Conservation (phyloP, 1,140 invertebrate genomes). For the Euura saliciscinereae region DNA sequence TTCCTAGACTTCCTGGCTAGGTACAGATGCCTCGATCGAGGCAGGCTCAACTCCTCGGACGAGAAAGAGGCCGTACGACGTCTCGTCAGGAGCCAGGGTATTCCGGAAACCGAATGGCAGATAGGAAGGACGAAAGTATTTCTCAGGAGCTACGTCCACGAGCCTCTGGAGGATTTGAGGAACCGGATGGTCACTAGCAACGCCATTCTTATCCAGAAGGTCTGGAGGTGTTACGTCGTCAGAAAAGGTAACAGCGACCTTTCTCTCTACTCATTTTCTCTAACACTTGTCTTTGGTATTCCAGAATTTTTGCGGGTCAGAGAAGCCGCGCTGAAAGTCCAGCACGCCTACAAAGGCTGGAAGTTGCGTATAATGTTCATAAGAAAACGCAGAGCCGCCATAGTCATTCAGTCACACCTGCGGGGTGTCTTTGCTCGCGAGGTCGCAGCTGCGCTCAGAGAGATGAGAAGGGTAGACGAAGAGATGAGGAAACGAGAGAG, state of each 20-base stretch:
- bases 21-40: slow-evolving; percentile 74
- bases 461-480: slow-evolving; percentile 91
- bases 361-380: slow-evolving; percentile 83
- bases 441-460: slow-evolving; percentile 80
- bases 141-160: slow-evolving; percentile 82
- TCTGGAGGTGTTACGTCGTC: slow-evolving; percentile 68
- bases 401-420: slow-evolving; percentile 88
- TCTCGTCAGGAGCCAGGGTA: slow-evolving; percentile 65
- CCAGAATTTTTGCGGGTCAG: slow-evolving; percentile 71
- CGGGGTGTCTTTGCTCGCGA: slow-evolving; percentile 90
- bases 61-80: slow-evolving; percentile 62
- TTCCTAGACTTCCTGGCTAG: slow-evolving; percentile 80
- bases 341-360: slow-evolving; percentile 88
- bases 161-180: slow-evolving; percentile 83
- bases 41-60: slow-evolving; percentile 46
- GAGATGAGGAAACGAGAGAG: slow-evolving; percentile 84
- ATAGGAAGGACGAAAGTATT: slow-evolving; percentile 92
- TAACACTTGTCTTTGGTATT: slow-evolving; percentile 25
- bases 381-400: slow-evolving; percentile 80
- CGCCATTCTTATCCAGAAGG: slow-evolving; percentile 82
- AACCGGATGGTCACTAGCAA: slow-evolving; percentile 72
- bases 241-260: slow-evolving; percentile 64
- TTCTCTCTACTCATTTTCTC: slow-evolving; percentile 14
- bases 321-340: slow-evolving; percentile 79
- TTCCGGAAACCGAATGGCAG: slow-evolving; percentile 85